Conservation (phyloP, 2,797 vertebrate species). For the Lates japonicus region DNA sequence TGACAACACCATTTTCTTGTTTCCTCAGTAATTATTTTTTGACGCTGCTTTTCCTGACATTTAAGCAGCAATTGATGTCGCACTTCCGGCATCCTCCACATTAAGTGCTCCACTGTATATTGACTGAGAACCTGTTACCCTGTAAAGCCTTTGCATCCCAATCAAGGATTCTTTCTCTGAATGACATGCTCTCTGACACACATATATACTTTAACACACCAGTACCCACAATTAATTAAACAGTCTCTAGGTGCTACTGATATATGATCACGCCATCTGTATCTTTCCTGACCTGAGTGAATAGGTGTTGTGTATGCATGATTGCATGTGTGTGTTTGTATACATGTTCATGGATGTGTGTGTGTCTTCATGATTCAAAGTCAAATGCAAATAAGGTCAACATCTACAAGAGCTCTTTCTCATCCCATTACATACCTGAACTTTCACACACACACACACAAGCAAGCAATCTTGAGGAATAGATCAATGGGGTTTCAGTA, state of each 20-base stretch:
- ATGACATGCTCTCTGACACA: background rate
- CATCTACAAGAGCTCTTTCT: background rate
- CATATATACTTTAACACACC: background rate
- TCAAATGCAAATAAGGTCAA: slow-evolving; percentile 17
- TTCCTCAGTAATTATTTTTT: slow-evolving; percentile 28
- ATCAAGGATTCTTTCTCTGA: slow-evolving; percentile 32
- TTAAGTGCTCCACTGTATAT: slow-evolving; percentile 34
- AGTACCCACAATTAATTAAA: slow-evolving; percentile 14
- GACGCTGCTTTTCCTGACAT: slow-evolving; percentile 40
- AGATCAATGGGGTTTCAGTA: slow-evolving; percentile 60
- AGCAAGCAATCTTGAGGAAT: slow-evolving; percentile 28
- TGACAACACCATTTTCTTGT: slow-evolving; percentile 8
- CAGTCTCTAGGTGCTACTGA: slow-evolving; percentile 15
- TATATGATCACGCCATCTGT: slow-evolving; percentile 15
- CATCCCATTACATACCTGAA: background rate
- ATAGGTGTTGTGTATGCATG: background rate
- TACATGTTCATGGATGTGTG: background rate
- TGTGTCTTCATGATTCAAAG: slow-evolving; percentile 40
- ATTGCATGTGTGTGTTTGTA: background rate
- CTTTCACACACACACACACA: slow-evolving; percentile 21
- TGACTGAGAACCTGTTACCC: slow-evolving; percentile 49
- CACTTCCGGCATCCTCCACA: slow-evolving; percentile 17
- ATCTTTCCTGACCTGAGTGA: slow-evolving; percentile 19
- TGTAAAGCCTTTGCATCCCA: slow-evolving; percentile 34
- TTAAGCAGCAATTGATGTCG: slow-evolving; percentile 46